These are phyloP conservation scores for Battus philenor DNA, from an alignment of 1,140 invertebrate species.

Conservation along the genomic window DNA sequence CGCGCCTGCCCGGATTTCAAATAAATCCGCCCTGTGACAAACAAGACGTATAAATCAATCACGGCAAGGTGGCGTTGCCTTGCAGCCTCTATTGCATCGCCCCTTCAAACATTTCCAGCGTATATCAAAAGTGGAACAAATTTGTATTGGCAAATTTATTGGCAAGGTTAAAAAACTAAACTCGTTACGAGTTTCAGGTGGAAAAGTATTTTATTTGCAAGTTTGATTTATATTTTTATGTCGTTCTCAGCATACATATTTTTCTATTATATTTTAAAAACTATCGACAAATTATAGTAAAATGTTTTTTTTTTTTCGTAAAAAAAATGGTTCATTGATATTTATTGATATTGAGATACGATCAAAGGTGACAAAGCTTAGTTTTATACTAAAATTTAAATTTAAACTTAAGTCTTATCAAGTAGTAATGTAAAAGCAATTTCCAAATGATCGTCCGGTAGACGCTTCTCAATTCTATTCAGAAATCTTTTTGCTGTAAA, in stretches of 20 bases:
- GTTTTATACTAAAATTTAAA: no score
- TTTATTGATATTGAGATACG: no score
- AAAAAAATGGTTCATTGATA: no score
- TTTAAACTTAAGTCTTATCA: no score
- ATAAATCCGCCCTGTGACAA: slow-evolving; percentile 76
- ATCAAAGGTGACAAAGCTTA: no score
- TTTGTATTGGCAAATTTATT: slow-evolving; percentile 72
- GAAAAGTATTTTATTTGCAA: slow-evolving; percentile 51
- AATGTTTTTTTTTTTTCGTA: no score
- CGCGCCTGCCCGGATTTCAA: slow-evolving; percentile 74
- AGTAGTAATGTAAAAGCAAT: no score
- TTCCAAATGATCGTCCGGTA: background rate
- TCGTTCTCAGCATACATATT: no score
- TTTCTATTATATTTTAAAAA: no score
- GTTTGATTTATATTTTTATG: slow-evolving; percentile 60
- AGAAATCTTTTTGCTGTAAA: slow-evolving; percentile 6
- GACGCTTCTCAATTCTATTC: slow-evolving; percentile 6
- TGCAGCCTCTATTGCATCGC: slow-evolving; percentile 63
- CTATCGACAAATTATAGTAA: no score
- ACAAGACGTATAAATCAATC: slow-evolving; percentile 78
- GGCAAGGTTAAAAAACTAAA: slow-evolving; percentile 59
- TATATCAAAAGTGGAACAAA: slow-evolving; percentile 65
- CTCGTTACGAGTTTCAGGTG: slow-evolving; percentile 65
- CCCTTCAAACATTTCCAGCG: slow-evolving; percentile 42
- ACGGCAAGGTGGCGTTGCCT: slow-evolving; percentile 60